Percentiles rank a stretch among this genome's conserved stretches.
Conservation (phyloP, 2,888 invertebrate species). For the Litoditis marina region DNA sequence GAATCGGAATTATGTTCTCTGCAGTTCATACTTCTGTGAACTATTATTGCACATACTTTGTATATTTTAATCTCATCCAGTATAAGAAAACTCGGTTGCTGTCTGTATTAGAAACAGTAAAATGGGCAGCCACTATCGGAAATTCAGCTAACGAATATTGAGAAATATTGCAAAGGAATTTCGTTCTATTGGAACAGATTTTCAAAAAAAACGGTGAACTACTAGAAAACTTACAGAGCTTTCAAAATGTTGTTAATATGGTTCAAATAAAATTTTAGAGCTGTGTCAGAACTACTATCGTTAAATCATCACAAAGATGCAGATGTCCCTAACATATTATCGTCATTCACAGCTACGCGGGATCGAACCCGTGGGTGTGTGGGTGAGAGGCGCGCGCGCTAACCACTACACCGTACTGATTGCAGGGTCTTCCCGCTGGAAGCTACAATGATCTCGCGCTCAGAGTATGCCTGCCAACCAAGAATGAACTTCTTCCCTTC, state of each 20-base stretch:
- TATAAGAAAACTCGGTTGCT: neutral
- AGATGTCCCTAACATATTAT: constrained; percentile 47
- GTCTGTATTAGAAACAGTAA: too few species aligned
- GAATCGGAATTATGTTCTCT: too few species aligned
- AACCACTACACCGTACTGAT: neutral
- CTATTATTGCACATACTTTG: too few species aligned
- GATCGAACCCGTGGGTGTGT: constrained; percentile 27
- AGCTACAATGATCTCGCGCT: constrained; percentile 57
- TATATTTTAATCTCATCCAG: neutral
- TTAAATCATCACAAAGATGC: constrained; percentile 42
- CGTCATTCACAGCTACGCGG: constrained; percentile 35
- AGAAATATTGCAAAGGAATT: too few species aligned
- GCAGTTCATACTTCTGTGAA: too few species aligned
- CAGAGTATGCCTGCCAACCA: constrained; percentile 59
- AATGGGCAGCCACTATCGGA: too few species aligned
- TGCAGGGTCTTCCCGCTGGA: constrained; percentile 51
- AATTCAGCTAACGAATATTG: too few species aligned
- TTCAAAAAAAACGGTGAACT: too few species aligned
- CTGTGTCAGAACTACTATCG: constrained; percentile 48
- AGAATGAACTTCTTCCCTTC: constrained; percentile 60
- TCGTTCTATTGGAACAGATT: too few species aligned
- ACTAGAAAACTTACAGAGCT: too few species aligned
- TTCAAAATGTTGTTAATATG: too few species aligned
- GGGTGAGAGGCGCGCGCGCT: neutral
- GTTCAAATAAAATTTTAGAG: too few species aligned